Percentiles rank a stretch among this genome's conserved stretches.
phyloP scores from a whole-genome alignment of 2,113 vertebrate genomes.

The Tupaia tana region DNA sequence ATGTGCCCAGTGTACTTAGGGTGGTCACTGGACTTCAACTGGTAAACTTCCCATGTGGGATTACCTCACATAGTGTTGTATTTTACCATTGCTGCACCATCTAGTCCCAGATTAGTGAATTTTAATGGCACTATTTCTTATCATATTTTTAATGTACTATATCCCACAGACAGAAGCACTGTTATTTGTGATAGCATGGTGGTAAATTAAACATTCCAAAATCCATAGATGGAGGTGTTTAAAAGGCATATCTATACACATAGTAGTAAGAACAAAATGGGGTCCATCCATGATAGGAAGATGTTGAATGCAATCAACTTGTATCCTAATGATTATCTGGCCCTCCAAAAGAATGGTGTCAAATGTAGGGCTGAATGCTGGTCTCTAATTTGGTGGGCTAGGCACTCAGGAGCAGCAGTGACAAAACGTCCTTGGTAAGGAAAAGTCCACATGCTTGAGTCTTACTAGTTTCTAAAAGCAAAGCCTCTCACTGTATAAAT shows the following conservation, averaged over 20 bases:
- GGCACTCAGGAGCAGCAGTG: neutral
- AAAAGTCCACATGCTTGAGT: neutral
- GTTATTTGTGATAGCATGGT: neutral
- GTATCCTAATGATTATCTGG: neutral
- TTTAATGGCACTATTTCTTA: conserved; percentile 27
- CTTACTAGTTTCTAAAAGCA: neutral
- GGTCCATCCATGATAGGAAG: neutral
- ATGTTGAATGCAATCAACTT: neutral
- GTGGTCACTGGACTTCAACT: no score
- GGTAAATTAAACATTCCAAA: neutral
- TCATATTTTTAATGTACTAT: conserved; percentile 18
- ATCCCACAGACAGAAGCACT: neutral
- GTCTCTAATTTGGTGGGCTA: neutral
- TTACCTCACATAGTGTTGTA: no score
- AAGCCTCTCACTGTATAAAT: neutral
- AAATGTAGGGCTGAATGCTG: neutral
- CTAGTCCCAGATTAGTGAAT: neutral
- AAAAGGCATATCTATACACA: conserved; percentile 11
- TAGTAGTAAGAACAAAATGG: neutral
- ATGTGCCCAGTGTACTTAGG: no score
- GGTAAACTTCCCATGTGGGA: no score
- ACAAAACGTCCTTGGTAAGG: neutral
- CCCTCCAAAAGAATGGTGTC: neutral
- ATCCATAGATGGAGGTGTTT: neutral
- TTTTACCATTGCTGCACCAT: no score